These are phyloP conservation scores for Tapirus terrestris DNA, from an alignment of 2,113 vertebrate species.

Conservation along the genomic window DNA sequence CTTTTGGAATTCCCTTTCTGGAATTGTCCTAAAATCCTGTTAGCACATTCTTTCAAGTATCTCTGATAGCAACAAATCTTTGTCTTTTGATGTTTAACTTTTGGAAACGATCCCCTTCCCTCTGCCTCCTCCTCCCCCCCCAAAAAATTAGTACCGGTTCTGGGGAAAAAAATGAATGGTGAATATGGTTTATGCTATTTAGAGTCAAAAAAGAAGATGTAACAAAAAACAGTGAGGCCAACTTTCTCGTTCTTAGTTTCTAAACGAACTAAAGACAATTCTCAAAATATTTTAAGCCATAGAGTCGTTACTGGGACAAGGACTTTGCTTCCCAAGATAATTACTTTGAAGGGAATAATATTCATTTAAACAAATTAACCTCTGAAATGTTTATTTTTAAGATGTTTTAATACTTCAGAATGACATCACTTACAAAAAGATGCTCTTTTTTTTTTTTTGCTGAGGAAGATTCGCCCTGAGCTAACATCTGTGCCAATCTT, in stretches of 20 bases:
- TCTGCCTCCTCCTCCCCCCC: rapidly evolving
- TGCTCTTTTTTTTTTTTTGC: not conserved
- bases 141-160: not conserved
- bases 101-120: not conserved
- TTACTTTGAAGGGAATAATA: not conserved
- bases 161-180: not conserved
- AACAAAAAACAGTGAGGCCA: not conserved
- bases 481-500: too few species aligned
- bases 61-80: not conserved
- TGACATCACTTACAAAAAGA: not conserved
- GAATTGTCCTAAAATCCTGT: not conserved
- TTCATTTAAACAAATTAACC: not conserved
- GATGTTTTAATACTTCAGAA: not conserved
- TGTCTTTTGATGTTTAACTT: not conserved
- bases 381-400: not conserved
- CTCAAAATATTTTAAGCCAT: not conserved
- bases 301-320: not conserved
- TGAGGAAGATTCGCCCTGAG: too few species aligned
- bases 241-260: conserved; percentile 29
- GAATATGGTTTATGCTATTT: not conserved
- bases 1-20: conserved; percentile 8
- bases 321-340: not conserved
- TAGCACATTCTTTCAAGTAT: not conserved
- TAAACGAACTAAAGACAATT: not conserved
- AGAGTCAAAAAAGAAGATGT: not conserved